Evolutionary conservation across 2,113 vertebrate genomes (phyloP), one percentile per base, ranked within the genome.

Genomic region (Phrynocephalus versicolor): DNA sequence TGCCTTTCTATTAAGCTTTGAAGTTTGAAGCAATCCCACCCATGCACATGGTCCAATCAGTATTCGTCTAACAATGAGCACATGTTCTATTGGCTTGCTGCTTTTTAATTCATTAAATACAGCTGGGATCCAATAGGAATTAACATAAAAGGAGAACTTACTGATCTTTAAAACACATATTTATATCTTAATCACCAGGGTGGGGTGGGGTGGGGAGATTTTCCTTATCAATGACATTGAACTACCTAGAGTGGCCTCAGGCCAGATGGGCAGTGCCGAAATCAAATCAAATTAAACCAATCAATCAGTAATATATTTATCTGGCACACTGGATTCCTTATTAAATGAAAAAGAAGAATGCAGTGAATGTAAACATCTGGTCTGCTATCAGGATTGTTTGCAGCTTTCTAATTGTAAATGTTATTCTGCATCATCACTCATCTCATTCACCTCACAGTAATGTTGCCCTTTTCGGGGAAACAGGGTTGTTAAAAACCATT

Each of bases 21-120:
- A 95, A 94, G 88, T 73, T 93, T 88, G 89, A 79, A 86, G 85
- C 86, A 93, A 93, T 93, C 87, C 86, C 65, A 91, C 79, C 89
- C 84, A 86, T 75, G 77, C 90, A 90, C 84, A 39, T 60, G 82
- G 90, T 92, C 79, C 79, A 88, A 88, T 90, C 89, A 88, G 88
- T 93, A 94, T 90, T 92, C 77, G 84, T 65, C 77, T 92, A 94
- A 92, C 91, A 83, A 88, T 0, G 8, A 94, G 92, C 92, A 86
- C 71, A 91, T 85, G 91, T 93, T 94, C 93, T 93, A 93, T 91
- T 93, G 92, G 92, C 88, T 90, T 91, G 88, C 92, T 95, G 93
- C 88, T 94, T 90, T 92, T 90, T 79, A 92, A 79, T 88, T 93
- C 91, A 93, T 94, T 94, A 94, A 94, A 92, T 86, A 91, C 92